Conservation (phyloP, 2,113 vertebrate species). For the Channa maculata region DNA sequence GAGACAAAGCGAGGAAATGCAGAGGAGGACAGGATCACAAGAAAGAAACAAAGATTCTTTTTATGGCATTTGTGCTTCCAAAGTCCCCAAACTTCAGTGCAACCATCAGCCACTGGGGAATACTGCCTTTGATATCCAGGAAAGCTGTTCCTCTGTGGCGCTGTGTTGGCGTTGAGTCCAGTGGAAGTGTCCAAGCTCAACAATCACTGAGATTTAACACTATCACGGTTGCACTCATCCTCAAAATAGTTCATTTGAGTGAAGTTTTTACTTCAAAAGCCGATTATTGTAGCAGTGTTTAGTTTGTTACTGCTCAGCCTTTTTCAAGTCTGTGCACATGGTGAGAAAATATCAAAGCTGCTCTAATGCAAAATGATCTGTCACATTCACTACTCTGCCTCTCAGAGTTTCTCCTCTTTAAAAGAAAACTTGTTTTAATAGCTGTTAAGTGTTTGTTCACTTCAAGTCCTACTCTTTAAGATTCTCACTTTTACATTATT, state of each 20-base stretch:
- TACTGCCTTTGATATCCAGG: constrained; percentile 33
- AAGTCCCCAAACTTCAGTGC: constrained; percentile 29
- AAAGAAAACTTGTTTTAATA: no score
- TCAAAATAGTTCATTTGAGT: constrained; percentile 2
- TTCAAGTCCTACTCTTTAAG: no score
- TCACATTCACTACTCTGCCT: no score
- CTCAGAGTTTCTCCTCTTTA: no score
- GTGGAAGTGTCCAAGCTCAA: constrained; percentile 15
- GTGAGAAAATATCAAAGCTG: constrained; percentile 13
- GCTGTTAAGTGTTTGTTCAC: no score
- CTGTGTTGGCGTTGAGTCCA: constrained; percentile 28
- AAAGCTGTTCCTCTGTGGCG: constrained; percentile 4
- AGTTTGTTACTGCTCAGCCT: neutral
- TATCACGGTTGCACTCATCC: neutral
- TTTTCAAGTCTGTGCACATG: neutral
- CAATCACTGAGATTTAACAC: neutral
- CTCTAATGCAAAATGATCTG: neutral
- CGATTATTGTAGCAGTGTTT: neutral
- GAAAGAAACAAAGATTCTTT: constrained; percentile 25
- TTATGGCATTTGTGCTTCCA: constrained; percentile 21
- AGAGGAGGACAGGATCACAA: constrained; percentile 29
- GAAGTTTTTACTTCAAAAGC: constrained; percentile 11
- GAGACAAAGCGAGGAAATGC: constrained; percentile 21
- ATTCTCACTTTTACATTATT: no score
- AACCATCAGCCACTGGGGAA: constrained; percentile 17